Percentiles rank a stretch among this genome's conserved stretches.
Evolutionary conservation across 2,113 vertebrate genomes (phyloP).

Genomic region (Lasiurus borealis): DNA sequence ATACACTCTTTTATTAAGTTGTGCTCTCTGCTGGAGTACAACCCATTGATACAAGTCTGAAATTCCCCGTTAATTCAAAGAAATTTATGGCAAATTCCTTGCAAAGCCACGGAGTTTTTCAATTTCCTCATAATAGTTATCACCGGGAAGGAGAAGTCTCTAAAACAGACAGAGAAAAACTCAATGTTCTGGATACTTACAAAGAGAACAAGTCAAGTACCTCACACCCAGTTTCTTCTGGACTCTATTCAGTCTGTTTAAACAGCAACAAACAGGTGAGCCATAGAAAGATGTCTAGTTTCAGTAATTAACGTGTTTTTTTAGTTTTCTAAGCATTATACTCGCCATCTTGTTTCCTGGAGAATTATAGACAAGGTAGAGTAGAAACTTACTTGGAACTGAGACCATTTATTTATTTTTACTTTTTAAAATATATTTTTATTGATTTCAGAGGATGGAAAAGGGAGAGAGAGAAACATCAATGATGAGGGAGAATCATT

Average conservation of each 20-base stretch:
- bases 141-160: conserved; percentile 59
- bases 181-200: conserved; percentile 59
- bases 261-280: conserved; percentile 64
- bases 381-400: not conserved
- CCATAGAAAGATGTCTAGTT: conserved; percentile 70
- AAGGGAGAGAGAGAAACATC: too few relatives aligned
- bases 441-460: too few relatives aligned
- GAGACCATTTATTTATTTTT: not conserved
- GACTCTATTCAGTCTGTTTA: conserved; percentile 72
- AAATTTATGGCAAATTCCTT: conserved; percentile 25
- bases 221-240: conserved; percentile 76
- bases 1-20: not conserved
- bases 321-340: not conserved
- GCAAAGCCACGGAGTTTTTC: conserved; percentile 56
- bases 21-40: conserved; percentile 3
- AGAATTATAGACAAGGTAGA: not conserved
- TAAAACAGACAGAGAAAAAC: conserved; percentile 73
- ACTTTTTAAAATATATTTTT: too few relatives aligned
- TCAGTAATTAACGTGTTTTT: not conserved
- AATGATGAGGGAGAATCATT: too few relatives aligned
- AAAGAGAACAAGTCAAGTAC: conserved; percentile 58
- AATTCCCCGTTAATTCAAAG: conserved; percentile 62
- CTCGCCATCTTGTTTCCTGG: not conserved
- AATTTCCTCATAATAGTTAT: conserved; percentile 61
- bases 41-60: not conserved